Conservation (phyloP, 2,888 invertebrate genomes). For the Platerodrilus igneus region DNA sequence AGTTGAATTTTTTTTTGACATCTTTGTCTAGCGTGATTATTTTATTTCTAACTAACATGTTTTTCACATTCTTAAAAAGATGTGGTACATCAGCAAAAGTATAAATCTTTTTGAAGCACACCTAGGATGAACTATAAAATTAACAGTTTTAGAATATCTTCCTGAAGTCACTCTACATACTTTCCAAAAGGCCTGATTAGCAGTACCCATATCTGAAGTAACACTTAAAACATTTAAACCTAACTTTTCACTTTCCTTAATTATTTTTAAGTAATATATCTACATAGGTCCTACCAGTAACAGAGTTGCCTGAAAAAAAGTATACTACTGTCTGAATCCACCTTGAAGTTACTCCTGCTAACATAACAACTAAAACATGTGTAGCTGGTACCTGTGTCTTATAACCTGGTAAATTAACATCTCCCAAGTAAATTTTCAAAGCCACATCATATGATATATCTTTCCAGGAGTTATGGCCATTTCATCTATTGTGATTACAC, state of each 20-base stretch:
- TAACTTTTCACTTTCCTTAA: slow-evolving; percentile 15
- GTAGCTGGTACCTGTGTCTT: too few relatives aligned
- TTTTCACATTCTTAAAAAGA: slow-evolving; percentile 11
- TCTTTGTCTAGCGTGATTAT: neutral
- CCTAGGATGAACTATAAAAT: neutral
- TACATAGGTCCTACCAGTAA: too few relatives aligned
- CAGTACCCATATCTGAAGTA: slow-evolving; percentile 10
- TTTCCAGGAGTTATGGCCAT: too few relatives aligned
- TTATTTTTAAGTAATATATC: too few relatives aligned
- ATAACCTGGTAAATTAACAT: too few relatives aligned
- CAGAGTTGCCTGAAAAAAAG: slow-evolving; percentile 30
- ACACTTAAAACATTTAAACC: slow-evolving; percentile 7
- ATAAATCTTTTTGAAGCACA: neutral
- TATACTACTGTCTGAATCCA: slow-evolving; percentile 35
- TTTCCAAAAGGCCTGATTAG: slow-evolving; percentile 9
- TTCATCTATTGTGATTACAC: too few relatives aligned
- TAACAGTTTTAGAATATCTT: neutral
- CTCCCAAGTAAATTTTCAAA: too few relatives aligned
- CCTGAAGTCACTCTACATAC: slow-evolving; percentile 2
- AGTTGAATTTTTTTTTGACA: neutral
- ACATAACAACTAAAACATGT: slow-evolving; percentile 33
- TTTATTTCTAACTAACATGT: slow-evolving; percentile 3
- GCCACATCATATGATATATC: too few relatives aligned
- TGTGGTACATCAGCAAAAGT: slow-evolving; percentile 6
- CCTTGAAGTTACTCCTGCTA: slow-evolving; percentile 29